These are phyloP conservation scores for Galago senegalensis DNA, from an alignment of 2,797 vertebrate species.

Conservation along the genomic window DNA sequence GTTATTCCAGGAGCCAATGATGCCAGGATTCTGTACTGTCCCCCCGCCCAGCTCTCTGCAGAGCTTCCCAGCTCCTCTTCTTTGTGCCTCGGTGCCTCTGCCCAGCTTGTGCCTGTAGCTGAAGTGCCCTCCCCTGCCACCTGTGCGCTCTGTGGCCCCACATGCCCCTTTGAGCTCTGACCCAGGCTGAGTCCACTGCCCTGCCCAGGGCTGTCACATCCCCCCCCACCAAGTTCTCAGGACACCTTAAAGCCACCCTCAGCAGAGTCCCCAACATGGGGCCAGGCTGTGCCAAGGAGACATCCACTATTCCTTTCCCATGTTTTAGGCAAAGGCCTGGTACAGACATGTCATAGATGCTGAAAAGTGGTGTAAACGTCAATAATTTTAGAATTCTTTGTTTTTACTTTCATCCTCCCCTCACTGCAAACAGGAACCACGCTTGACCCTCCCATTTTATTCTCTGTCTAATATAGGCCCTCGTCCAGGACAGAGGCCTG, in stretches of 20 bases:
- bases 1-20: background rate
- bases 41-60: background rate
- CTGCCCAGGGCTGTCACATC: too few relatives aligned
- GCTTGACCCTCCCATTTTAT: background rate
- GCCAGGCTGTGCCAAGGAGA: background rate
- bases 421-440: background rate
- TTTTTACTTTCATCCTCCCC: background rate
- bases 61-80: background rate
- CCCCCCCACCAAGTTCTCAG: background rate
- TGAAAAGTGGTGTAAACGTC: background rate
- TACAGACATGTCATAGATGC: background rate
- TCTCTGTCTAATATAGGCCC: background rate
- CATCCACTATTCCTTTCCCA: too few relatives aligned
- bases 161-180: background rate
- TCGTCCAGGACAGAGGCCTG: background rate
- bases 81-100: background rate
- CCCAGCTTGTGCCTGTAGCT: fast-evolving
- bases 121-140: background rate
- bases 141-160: background rate
- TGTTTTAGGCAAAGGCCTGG: background rate
- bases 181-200: background rate
- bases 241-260: background rate
- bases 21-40: background rate
- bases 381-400: background rate
- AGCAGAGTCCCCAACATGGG: background rate